Conservation (phyloP, 2,888 invertebrate species). For the Mesorhabditis sp. region DNA sequence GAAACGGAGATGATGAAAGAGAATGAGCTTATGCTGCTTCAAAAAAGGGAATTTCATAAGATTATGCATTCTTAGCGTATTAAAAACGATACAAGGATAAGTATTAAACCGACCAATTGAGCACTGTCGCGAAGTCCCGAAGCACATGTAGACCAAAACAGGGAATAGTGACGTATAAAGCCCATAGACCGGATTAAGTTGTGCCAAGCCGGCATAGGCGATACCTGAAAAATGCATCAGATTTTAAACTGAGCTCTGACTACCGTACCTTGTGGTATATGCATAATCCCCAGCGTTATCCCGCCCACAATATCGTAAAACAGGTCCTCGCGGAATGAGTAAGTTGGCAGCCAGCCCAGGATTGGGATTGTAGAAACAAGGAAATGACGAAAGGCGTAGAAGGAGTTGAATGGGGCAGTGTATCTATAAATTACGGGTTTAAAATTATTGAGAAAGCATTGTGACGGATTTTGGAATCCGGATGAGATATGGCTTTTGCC, state of each 20-base stretch:
- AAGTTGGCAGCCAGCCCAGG: neutral
- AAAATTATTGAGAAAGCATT: too few species aligned
- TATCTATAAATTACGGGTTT: neutral
- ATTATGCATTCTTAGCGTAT: too few species aligned
- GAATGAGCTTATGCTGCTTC: too few species aligned
- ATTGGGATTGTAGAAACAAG: neutral
- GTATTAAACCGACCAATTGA: neutral
- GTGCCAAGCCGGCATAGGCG: neutral
- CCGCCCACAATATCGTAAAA: slow-evolving; percentile 1
- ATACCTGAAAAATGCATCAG: neutral
- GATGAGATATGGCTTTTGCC: too few species aligned
- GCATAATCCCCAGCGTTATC: neutral
- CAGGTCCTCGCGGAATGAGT: slow-evolving; percentile 3
- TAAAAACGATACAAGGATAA: neutral
- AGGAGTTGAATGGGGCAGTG: neutral
- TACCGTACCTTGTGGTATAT: neutral
- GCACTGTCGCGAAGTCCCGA: neutral
- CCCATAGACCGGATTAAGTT: neutral
- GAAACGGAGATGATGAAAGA: too few species aligned
- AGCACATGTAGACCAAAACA: slow-evolving; percentile 4
- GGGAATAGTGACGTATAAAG: neutral
- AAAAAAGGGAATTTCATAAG: too few species aligned
- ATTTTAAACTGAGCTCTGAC: neutral
- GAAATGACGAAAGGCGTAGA: neutral
- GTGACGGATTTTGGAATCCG: too few species aligned